Percentiles rank a stretch among this genome's conserved stretches.
phyloP scores from a whole-genome alignment of 2,797 vertebrate species.

The Schizopygopsis pylzovi region DNA sequence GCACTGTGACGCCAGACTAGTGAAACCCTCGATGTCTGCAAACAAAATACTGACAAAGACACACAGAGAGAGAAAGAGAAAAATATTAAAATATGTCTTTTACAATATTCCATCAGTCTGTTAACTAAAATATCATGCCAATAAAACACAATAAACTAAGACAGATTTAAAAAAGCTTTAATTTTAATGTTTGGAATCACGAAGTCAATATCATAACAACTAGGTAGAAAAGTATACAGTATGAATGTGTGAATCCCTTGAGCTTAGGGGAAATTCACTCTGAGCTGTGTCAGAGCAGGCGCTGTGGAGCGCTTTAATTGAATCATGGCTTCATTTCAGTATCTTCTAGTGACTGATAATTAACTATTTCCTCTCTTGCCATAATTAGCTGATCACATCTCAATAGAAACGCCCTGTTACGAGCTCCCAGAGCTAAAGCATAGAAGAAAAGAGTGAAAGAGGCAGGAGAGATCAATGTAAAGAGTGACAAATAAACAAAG shows the following conservation, averaged over 20 bases:
- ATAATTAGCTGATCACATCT: constrained; percentile 77
- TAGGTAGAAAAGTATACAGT: neutral
- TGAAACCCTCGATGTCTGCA: constrained; percentile 97
- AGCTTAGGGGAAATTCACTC: neutral
- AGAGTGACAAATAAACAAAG: constrained; percentile 50
- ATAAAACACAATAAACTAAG: neutral
- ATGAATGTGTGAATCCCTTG: constrained; percentile 19
- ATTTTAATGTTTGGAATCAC: neutral
- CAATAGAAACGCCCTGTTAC: constrained; percentile 65
- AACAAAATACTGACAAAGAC: constrained; percentile 86
- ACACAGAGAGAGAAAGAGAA: neutral
- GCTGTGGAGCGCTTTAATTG: constrained; percentile 75
- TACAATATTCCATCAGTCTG: neutral
- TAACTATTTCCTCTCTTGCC: constrained; percentile 79
- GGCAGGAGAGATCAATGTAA: constrained; percentile 35
- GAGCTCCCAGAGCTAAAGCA: neutral
- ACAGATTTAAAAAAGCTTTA: neutral
- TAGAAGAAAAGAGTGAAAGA: neutral
- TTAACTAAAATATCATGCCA: neutral
- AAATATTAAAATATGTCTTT: constrained; percentile 1
- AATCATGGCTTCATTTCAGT: constrained; percentile 73
- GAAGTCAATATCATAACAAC: neutral
- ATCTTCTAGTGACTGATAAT: constrained; percentile 78
- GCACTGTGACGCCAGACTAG: constrained; percentile 95
- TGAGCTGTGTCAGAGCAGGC: neutral